phyloP scores from a whole-genome alignment of 2,888 invertebrate species.

The Himalopsyche japonica region DNA sequence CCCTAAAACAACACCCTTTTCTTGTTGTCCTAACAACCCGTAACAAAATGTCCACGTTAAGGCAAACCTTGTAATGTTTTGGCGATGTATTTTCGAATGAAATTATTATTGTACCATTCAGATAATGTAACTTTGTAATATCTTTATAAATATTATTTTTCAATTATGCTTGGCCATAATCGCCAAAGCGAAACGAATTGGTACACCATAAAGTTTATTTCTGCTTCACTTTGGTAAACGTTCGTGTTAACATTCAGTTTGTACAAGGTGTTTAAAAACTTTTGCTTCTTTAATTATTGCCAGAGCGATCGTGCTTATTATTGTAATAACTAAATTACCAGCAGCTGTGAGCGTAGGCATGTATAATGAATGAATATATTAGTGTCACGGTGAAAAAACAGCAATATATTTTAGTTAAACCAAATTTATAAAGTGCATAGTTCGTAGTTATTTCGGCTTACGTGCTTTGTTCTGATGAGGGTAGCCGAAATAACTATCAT shows the following conservation, averaged over 20 bases:
- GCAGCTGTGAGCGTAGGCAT: too few relatives aligned
- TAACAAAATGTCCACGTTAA: neutral
- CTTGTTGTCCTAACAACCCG: neutral
- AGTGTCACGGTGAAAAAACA: too few relatives aligned
- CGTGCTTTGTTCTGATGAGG: too few relatives aligned
- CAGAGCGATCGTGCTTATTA: too few relatives aligned
- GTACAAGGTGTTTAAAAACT: neutral
- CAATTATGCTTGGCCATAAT: neutral
- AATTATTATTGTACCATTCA: neutral
- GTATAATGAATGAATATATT: too few relatives aligned
- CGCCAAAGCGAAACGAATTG: neutral
- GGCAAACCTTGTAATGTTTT: neutral
- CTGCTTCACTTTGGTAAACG: neutral
- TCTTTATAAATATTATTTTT: conserved; percentile 1
- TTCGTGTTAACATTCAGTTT: neutral
- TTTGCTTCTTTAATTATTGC: too few relatives aligned
- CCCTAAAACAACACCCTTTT: neutral
- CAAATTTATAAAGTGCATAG: too few relatives aligned
- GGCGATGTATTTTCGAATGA: neutral
- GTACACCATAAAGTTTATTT: neutral
- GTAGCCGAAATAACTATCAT: too few relatives aligned
- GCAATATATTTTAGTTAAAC: too few relatives aligned
- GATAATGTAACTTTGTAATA: neutral
- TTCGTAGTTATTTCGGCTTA: too few relatives aligned
- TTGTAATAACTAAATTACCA: too few relatives aligned